Percentiles rank a stretch among this genome's conserved stretches.
phyloP scores from a whole-genome alignment of 2,797 vertebrate genomes.

The Ctenosaura bakeri region DNA sequence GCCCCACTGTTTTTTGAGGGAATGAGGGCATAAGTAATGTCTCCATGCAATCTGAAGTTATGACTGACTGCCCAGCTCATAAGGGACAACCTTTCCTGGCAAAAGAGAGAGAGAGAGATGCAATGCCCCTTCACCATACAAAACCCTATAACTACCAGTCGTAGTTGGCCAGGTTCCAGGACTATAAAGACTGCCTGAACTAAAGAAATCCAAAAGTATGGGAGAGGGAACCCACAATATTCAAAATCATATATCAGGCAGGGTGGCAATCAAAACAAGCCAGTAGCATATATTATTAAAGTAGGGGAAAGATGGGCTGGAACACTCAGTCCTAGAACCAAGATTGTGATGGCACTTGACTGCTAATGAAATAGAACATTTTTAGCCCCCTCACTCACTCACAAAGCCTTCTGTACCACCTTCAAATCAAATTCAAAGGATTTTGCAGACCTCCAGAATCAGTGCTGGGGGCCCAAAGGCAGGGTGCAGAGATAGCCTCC shows the following conservation, averaged over 20 bases:
- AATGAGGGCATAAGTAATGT: not conserved
- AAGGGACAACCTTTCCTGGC: not conserved
- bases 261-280: not conserved
- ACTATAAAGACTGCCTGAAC: not conserved
- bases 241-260: not conserved
- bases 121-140: not conserved
- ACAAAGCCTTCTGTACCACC: not conserved
- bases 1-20: not conserved
- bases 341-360: not conserved
- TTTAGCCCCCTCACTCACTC: not conserved
- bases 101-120: not conserved
- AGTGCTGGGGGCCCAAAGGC: not conserved
- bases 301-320: not conserved
- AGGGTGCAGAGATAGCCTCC: not conserved
- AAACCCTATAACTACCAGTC: not conserved
- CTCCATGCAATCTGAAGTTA: not conserved
- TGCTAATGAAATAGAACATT: not conserved
- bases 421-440: not conserved
- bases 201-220: not conserved
- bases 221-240: not conserved
- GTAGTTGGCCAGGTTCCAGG: not conserved
- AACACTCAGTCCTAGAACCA: not conserved
- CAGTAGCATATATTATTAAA: not conserved
- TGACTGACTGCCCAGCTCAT: not conserved
- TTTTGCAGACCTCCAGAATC: not conserved